Evolutionary conservation across 1,140 invertebrate genomes (phyloP), one percentile per base, ranked within the genome.

Genomic region (Antheraea mylitta): DNA sequence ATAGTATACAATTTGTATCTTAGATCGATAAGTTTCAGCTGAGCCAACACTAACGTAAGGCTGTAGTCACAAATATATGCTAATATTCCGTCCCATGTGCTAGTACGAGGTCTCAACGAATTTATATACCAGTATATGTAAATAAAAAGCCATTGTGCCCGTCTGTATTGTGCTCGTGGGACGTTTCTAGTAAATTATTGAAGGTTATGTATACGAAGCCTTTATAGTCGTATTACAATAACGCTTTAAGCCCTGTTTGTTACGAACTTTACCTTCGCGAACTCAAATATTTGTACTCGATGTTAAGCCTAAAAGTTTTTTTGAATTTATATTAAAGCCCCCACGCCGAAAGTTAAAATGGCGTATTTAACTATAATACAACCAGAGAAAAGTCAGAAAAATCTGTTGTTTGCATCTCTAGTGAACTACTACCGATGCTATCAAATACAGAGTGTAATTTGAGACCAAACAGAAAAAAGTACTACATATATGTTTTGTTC

Each of bases 11-110:
- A 10, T 19, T 48, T 13, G 45, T 13, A 9, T 48, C 45, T 48
- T 48, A 48, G 13, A 48, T 48, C 45, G 45, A 48, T 48, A 48
- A 48, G 45, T 48, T 48, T 11, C 45, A 16, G 36, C 22, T 62
- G 58, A 1, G 60, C 22, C 22, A 62, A 38, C 37, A 38, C 37
- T 38, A 30, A 9, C 60, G 22, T 13, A 48, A 36, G 19, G 60
- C 67, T 53, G 72, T 71, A 48, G 66, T 65, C 67, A 67, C 63
- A 60, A 69, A 71, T 78, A 72, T 78, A 80, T 80, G 80, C 71
- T 82, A 80, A 78, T 73, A 71, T 77, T 75, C 74, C 79, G 76
- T 81, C 67, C 68, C 71, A 76, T 75, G 65, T 70, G 70, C 66
- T 59, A 30, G 64, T 48, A 66, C 64, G 64, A 58, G 70, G 53